Evolutionary conservation across 2,888 invertebrate genomes (phyloP).

Genomic region (Platynereis dumerilii): DNA sequence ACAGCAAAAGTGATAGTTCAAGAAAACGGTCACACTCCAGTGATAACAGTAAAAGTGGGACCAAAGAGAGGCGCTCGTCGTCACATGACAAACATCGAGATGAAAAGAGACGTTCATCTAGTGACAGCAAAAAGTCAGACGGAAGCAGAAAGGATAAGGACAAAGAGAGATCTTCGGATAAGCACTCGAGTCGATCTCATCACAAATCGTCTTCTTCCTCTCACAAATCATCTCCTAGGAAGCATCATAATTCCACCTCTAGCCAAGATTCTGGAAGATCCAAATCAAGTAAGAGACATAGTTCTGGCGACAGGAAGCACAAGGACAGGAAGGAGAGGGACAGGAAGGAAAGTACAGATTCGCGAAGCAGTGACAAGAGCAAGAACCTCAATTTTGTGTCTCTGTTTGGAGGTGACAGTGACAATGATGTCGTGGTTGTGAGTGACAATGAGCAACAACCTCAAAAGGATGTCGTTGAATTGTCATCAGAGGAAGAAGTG

Average conservation of each 20-base stretch:
- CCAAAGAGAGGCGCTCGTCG: conserved; percentile 8
- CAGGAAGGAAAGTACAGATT: too few species aligned
- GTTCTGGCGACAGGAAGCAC: background rate
- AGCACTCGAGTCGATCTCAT: conserved; percentile 6
- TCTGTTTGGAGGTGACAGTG: conserved; percentile 25
- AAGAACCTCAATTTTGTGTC: conserved; percentile 6
- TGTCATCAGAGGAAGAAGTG: conserved; percentile 8
- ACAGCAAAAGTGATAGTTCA: background rate
- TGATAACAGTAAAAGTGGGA: background rate
- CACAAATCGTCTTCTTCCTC: background rate
- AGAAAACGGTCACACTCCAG: background rate
- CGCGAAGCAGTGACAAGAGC: background rate
- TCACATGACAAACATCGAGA: conserved; percentile 5
- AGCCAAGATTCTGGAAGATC: background rate
- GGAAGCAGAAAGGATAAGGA: background rate
- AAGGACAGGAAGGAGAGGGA: too few species aligned
- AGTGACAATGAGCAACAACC: conserved; percentile 8
- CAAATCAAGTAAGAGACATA: background rate
- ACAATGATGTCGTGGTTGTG: conserved; percentile 21
- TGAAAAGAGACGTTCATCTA: background rate
- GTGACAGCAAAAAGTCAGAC: background rate
- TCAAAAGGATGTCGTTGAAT: conserved; percentile 10
- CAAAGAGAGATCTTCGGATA: conserved; percentile 10
- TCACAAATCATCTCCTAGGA: background rate
- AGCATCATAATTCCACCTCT: background rate